Base-by-base conservation (phyloP, 2,888 invertebrate species). In the Latrodectus elegans region DNA sequence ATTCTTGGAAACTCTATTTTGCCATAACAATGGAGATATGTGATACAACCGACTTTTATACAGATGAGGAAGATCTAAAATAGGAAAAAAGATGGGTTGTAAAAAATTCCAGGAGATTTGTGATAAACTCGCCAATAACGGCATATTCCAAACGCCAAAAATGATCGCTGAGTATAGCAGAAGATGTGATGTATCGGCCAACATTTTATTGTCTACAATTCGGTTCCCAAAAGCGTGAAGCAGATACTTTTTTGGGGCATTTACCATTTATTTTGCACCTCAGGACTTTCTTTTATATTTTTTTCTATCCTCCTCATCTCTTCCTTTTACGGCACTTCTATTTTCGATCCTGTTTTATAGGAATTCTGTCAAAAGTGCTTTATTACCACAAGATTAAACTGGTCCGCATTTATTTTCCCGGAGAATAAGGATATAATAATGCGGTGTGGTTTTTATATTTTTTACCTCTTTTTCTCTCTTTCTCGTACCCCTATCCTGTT, bases 311-410 rank as follows among this genome's bases (percentile, higher is more conserved):
- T 53, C 26, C 55, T 53, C 73, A 51, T 67, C 68, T 75, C 49
- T 60, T 75, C 70, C 74, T 86, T 86, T 86, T 80, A 86, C 76
- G 79, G 85, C 80, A 81, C 81, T 87, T 81, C 86, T 81, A 81
- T 81, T 84, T 87, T 77, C 86, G 86, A 87, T 87, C 85, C 77
- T 65, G 72, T 82, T 87, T 87, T 87, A 87, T 87, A 87, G 86
- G 86, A 87, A 82, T 81, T 72, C 86, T 87, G 86, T 87, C 86
- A 87, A 87, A 87, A 87, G 86, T 87, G 86, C 86, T 87, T 87
- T 87, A 87, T 87, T 81, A 87, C 86, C 81, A 82, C 81, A 87
- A 87, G 86, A 87, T 87, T 87, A 87, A 87, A 81, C 86, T 81
- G 81, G 72, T 77, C 81, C 81, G 86, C 86, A 87, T 87, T 87